Conservation (phyloP, 1,140 invertebrate genomes). For the Meloidogyne hapla region DNA sequence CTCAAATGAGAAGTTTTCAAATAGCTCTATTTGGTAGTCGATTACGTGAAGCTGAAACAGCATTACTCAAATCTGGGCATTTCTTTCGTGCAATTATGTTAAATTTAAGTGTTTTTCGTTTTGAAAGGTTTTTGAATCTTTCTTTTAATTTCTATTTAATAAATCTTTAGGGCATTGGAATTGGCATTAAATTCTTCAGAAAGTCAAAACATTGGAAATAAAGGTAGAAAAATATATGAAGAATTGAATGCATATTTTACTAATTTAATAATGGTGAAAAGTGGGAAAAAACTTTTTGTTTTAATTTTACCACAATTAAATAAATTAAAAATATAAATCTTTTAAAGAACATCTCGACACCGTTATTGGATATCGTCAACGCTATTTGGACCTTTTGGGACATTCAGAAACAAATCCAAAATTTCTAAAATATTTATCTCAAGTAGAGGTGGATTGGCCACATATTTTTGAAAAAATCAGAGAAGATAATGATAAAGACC, state of each 20-base stretch:
- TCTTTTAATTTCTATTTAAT: not conserved
- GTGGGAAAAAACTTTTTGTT: no score
- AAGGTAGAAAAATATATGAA: no score
- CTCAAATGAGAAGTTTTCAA: constrained; percentile 75
- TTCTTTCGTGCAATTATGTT: constrained; percentile 76
- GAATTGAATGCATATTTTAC: no score
- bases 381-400: constrained; percentile 75
- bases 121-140: constrained; percentile 72
- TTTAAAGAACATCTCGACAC: constrained; percentile 76
- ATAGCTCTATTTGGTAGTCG: constrained; percentile 78
- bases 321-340: not conserved
- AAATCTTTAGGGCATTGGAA: constrained; percentile 74
- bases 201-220: not conserved
- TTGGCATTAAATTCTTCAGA: constrained; percentile 73
- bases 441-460: constrained; percentile 70
- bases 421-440: constrained; percentile 72
- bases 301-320: no score
- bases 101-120: constrained; percentile 80
- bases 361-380: constrained; percentile 75
- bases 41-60: constrained; percentile 77
- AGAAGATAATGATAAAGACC: constrained; percentile 67
- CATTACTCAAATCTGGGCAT: constrained; percentile 77
- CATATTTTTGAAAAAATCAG: constrained; percentile 68
- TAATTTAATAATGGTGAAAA: no score
- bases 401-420: constrained; percentile 76